Base-by-base conservation (phyloP, 2,113 vertebrate species). In the Damaliscus lunatus region DNA sequence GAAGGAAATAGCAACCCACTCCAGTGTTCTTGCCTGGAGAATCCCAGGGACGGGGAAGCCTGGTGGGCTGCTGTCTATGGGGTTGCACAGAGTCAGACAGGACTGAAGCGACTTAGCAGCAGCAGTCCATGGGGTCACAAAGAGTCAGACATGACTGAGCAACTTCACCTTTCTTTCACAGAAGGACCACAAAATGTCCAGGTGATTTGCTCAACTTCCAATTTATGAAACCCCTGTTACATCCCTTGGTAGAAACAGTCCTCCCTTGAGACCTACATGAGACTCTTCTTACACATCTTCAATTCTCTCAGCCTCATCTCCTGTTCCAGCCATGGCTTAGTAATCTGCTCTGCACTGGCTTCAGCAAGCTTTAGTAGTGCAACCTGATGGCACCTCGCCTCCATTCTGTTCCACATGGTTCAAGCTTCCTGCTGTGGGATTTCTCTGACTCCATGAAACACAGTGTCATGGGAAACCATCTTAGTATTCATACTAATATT, bases 61-160 rank as follows among this genome's bases (percentile, higher is more conserved):
- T 55, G 53, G 53, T 21, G 53, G 53, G 53, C 53, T 55, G 53
- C 53, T 19, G 0, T 55, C 53, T 21, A 7, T 55, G 53, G 53
- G 7, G 7, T 21, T 3, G 19, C 19, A 55, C 19, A 55, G 53
- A 55, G 19, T 21, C 0, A 3, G 19, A 53, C 53, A 19, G 17
- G 17, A 55, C 53, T 55, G 53, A 55, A 55, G 53, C 2, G 7
- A 55, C 0, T 55, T 55, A 21, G 53, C 53, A 55, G 19, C 7
- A 55, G 62, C 62, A 67, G 64, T 67, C 64, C n/a, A 21, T 21
- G 8, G 64, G 8, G 33, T 36, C 4, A 0, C 64, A 36, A 67
- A 36, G 64, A 67, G 33, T 67, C 4, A 0, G n/a, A 71, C n/a
- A 36, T 3, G 19, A 36, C n/a, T 71, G 4, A 36, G n/a, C 19